Percentiles rank a stretch among this genome's conserved stretches.
Evolutionary conservation across 2,888 invertebrate genomes (phyloP).

Genomic region (Megastigmus dorsalis): DNA sequence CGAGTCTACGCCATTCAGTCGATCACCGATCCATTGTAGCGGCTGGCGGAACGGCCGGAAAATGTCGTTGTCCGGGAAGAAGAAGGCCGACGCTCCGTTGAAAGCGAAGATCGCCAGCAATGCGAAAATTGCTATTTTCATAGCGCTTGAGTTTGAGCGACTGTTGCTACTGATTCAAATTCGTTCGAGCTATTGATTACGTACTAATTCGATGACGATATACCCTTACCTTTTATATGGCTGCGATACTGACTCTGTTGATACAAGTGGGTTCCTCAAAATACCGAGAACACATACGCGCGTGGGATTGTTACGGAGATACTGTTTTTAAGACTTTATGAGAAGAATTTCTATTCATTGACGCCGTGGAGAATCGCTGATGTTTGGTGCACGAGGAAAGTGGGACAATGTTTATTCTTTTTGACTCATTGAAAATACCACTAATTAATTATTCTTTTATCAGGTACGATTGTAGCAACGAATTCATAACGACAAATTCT

Average conservation of each 20-base stretch:
- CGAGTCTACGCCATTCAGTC: not conserved
- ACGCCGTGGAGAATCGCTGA: not conserved
- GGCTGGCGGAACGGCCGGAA: not conserved
- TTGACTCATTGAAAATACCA: no score
- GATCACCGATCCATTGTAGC: not conserved
- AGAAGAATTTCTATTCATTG: not conserved
- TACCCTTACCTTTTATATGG: not conserved
- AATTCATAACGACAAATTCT: no score
- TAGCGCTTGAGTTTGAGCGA: not conserved
- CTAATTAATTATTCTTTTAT: no score
- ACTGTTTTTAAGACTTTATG: not conserved
- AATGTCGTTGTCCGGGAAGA: not conserved
- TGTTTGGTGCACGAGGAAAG: no score
- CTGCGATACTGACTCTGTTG: not conserved
- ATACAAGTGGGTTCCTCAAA: no score
- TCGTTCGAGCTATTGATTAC: no score
- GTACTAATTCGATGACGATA: not conserved
- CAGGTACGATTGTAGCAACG: no score
- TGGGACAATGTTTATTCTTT: no score
- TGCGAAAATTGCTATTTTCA: conserved; percentile 3
- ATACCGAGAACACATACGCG: no score
- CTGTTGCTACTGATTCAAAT: not conserved
- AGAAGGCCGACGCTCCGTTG: not conserved
- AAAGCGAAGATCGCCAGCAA: not conserved
- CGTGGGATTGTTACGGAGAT: not conserved